Conservation (phyloP, 2,797 vertebrate species). For the Lemur catta region DNA sequence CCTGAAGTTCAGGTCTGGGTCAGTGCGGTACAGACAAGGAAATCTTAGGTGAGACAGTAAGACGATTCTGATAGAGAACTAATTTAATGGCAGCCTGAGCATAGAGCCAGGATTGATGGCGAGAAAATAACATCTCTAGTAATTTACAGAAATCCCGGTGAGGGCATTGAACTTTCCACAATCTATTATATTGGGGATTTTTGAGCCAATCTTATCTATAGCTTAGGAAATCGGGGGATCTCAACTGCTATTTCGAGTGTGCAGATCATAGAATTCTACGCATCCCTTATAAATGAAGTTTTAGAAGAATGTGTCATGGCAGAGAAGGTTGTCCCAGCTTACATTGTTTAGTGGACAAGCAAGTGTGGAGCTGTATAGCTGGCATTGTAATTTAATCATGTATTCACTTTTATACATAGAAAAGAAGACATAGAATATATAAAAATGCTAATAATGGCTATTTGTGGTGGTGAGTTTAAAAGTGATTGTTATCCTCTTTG, state of each 20-base stretch:
- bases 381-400: not conserved
- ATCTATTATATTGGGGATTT: conserved; percentile 38
- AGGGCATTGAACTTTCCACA: not conserved
- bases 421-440: not conserved
- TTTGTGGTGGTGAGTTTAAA: too few species aligned
- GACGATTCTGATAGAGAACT: not conserved
- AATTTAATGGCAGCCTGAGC: not conserved
- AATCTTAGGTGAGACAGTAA: not conserved
- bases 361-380: not conserved
- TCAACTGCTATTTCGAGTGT: not conserved
- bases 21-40: not conserved
- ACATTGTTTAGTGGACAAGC: not conserved
- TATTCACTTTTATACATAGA: not conserved
- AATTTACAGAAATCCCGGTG: conserved; percentile 26
- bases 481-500: not conserved
- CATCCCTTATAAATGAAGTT: not conserved
- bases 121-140: not conserved
- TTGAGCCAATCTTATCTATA: conserved; percentile 30
- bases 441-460: not conserved
- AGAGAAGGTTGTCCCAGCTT: not conserved
- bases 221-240: conserved; percentile 28
- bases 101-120: not conserved
- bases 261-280: not conserved
- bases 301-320: not conserved
- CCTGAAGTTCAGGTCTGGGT: not conserved